These are phyloP conservation scores for Forficula auricularia DNA, from an alignment of 1,140 invertebrate genomes.

Conservation along the genomic window DNA sequence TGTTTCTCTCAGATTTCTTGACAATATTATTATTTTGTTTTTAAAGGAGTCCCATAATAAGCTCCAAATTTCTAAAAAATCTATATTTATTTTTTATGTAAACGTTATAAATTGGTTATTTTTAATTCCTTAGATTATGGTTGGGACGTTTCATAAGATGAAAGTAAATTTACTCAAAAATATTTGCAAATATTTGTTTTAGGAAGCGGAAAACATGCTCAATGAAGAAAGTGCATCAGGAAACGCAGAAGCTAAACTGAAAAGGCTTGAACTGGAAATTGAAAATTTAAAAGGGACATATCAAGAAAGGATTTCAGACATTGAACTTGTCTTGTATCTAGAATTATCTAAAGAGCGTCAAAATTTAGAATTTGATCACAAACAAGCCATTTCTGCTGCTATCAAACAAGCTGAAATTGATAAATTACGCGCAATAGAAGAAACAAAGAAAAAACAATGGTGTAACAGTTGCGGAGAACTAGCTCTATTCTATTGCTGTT, in stretches of 20 bases:
- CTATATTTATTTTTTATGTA: too few species aligned
- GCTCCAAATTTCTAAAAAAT: too few species aligned
- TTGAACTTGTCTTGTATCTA: conserved; percentile 36
- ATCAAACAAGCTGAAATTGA: conserved; percentile 35
- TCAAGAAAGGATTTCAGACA: conserved; percentile 38
- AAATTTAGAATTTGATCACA: conserved; percentile 44
- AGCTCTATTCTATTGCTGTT: conserved; percentile 81
- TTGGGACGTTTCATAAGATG: too few species aligned
- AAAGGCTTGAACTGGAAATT: conserved; percentile 38
- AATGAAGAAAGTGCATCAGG: conserved; percentile 28
- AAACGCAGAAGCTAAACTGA: conserved; percentile 34
- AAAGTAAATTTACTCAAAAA: too few species aligned
- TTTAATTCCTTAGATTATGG: too few species aligned
- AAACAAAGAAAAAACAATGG: conserved; percentile 71
- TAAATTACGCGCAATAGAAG: conserved; percentile 43
- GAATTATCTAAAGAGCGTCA: conserved; percentile 41
- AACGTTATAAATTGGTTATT: too few species aligned
- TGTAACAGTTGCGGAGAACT: conserved; percentile 71
- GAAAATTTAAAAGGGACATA: conserved; percentile 45
- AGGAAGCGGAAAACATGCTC: conserved; percentile 36
- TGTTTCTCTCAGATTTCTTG: too few species aligned
- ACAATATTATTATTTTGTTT: too few species aligned
- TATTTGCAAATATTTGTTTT: not conserved
- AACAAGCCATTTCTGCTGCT: conserved; percentile 37
- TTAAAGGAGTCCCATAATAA: too few species aligned